A percentile compares a stretch with the other conserved stretches of the same genome.
Conservation (phyloP, 2,888 invertebrate species). For the Volucella zonaria region DNA sequence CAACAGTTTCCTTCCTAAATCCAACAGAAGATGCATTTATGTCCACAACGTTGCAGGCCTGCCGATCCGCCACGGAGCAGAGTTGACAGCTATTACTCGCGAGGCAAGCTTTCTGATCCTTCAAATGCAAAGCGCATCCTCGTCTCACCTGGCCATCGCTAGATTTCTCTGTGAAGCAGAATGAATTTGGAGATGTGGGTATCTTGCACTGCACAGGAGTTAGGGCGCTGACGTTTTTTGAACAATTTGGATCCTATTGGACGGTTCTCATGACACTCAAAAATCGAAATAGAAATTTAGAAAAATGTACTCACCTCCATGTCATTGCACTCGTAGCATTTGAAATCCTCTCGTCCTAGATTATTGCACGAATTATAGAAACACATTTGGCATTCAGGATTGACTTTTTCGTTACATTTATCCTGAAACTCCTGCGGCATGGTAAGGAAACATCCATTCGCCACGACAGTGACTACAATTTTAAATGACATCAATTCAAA, state of each 20-base stretch:
- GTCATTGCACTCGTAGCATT: slow-evolving; percentile 78
- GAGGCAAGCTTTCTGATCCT: slow-evolving; percentile 78
- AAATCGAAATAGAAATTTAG: neutral
- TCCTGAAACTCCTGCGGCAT: slow-evolving; percentile 75
- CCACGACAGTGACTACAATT: slow-evolving; percentile 77
- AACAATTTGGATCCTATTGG: slow-evolving; percentile 76
- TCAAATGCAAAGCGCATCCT: slow-evolving; percentile 78
- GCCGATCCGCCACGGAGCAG: slow-evolving; percentile 76
- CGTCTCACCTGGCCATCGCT: slow-evolving; percentile 70
- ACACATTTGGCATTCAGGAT: slow-evolving; percentile 78
- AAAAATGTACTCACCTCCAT: slow-evolving; percentile 75
- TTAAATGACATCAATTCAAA: neutral
- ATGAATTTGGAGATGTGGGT: slow-evolving; percentile 78
- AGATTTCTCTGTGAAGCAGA: slow-evolving; percentile 77
- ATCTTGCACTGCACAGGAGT: slow-evolving; percentile 76
- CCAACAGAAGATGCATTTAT: neutral
- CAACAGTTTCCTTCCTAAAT: neutral
- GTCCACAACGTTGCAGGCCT: slow-evolving; percentile 77
- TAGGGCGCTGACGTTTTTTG: slow-evolving; percentile 62
- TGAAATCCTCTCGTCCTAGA: slow-evolving; percentile 77
- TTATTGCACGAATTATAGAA: slow-evolving; percentile 78
- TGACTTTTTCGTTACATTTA: slow-evolving; percentile 76
- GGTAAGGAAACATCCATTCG: slow-evolving; percentile 77
- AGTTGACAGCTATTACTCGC: slow-evolving; percentile 76
- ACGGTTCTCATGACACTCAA: neutral